Base-by-base conservation (phyloP, 2,888 invertebrate genomes). In the Nomada ruficornis region DNA sequence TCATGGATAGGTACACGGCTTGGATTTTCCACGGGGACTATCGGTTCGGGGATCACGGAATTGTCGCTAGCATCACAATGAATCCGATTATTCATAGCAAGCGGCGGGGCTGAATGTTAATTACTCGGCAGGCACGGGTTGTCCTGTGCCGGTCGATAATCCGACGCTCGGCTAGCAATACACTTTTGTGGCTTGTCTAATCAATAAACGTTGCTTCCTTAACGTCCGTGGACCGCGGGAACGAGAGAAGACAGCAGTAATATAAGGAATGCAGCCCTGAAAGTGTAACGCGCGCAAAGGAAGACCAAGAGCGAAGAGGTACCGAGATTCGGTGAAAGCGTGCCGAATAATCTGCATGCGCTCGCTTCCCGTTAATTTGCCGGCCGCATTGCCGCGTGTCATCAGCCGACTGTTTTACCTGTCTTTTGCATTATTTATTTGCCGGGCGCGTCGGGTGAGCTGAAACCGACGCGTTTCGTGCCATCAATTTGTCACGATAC, bases 301-400 rank as follows among this genome's bases (percentile, higher is more conserved):
- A 73, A 26, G 44, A 54, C 59, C 26, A 3, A n/a, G 65, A 3
- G 11, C 11, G 42, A 64, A 20, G 26, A 26, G 44, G 71, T 77
- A n/a, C 52, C 55, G 71, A 57, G 84, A 62, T 78, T 65, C 72
- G 77, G 82, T 73, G 83, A 77, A 82, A 83, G 77, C 82, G 82
- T 82, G 82, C 67, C 70, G 71, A 57, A 67, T 18, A 67, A 77
- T 83, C 65, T 64, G 73, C 64, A 69, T 77, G 47, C 13, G 50
- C 65, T 62, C 50, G 52, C 63, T 68, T 69, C 64, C 65, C 68
- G 74, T 44, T 78, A 65, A 80, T 81, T 79, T 70, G 59, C 60
- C 42, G 44, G 11, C 42, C 29, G 65, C 23, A 50, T 70, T 52
- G 52, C 47, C 15, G 52, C 26, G 18, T 65, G 62, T 75, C 70